Conservation (phyloP, 2,888 invertebrate species). For the Idaea dimidiata region DNA sequence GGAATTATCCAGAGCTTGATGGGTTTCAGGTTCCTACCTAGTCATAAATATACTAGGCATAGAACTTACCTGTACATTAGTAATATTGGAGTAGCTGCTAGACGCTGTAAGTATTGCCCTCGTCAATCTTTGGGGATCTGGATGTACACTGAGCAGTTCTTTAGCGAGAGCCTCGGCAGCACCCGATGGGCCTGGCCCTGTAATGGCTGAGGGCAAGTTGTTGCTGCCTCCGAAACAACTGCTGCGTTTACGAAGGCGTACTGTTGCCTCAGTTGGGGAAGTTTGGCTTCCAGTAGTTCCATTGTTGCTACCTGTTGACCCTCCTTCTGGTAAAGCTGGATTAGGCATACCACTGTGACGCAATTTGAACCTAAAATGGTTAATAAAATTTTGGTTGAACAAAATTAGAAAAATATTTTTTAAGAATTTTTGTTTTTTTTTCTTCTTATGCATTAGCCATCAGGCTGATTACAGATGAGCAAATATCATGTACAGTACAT, state of each 20-base stretch:
- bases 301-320: slow-evolving; percentile 64
- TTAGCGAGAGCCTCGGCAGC: slow-evolving; percentile 65
- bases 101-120: slow-evolving; percentile 78
- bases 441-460: too few relatives aligned
- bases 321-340: slow-evolving; percentile 72
- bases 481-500: too few relatives aligned
- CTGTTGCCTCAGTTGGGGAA: slow-evolving; percentile 46
- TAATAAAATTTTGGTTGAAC: not conserved
- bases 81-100: slow-evolving; percentile 71
- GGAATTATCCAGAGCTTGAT: too few relatives aligned
- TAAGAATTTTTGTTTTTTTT: not conserved
- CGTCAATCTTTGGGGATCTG: slow-evolving; percentile 76
- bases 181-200: slow-evolving; percentile 60
- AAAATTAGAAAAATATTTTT: slow-evolving; percentile 6
- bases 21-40: too few relatives aligned
- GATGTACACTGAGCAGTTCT: slow-evolving; percentile 70
- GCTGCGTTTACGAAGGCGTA: slow-evolving; percentile 55
- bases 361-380: slow-evolving; percentile 70
- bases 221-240: slow-evolving; percentile 68
- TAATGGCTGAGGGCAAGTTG: slow-evolving; percentile 52
- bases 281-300: slow-evolving; percentile 48
- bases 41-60: not conserved
- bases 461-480: too few relatives aligned
- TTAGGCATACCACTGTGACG: slow-evolving; percentile 72
- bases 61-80: slow-evolving; percentile 62